phyloP scores from a whole-genome alignment of 2,113 vertebrate species.

The Circaetus cinerascens region DNA sequence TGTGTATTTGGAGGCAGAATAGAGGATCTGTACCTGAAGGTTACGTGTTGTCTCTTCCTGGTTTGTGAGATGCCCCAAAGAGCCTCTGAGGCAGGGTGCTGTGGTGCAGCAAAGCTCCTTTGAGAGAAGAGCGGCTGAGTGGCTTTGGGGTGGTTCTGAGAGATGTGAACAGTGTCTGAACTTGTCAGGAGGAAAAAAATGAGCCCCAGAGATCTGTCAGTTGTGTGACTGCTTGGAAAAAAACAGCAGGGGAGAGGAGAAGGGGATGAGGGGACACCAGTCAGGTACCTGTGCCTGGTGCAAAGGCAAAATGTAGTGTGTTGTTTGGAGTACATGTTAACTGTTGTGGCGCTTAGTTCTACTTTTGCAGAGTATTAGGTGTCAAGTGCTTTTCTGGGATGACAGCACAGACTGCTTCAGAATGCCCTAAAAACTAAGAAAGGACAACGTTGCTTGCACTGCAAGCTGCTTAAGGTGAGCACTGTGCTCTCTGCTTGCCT shows the following conservation, averaged over 20 bases:
- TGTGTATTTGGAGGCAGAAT: accelerated
- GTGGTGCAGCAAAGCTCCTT: neutral
- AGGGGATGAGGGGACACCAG: accelerated
- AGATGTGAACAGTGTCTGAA: neutral
- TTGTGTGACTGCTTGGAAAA: neutral
- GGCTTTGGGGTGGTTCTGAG: neutral
- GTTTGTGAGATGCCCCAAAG: neutral
- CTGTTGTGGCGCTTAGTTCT: neutral
- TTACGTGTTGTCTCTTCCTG: accelerated
- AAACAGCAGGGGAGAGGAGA: accelerated
- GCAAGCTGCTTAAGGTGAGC: neutral
- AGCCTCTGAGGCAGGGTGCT: neutral
- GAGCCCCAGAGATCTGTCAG: neutral
- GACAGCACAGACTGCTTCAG: neutral
- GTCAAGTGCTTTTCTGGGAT: neutral
- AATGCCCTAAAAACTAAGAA: accelerated
- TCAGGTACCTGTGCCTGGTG: accelerated
- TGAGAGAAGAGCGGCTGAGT: neutral
- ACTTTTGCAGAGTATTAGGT: neutral
- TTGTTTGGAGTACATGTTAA: accelerated
- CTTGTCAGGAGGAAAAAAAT: neutral
- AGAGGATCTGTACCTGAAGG: neutral
- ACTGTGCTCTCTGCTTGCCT: neutral
- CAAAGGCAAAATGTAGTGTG: accelerated
- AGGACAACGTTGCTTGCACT: accelerated